Evolutionary conservation across 2,797 vertebrate species (phyloP).

Genomic region (Anguilla megastoma): DNA sequence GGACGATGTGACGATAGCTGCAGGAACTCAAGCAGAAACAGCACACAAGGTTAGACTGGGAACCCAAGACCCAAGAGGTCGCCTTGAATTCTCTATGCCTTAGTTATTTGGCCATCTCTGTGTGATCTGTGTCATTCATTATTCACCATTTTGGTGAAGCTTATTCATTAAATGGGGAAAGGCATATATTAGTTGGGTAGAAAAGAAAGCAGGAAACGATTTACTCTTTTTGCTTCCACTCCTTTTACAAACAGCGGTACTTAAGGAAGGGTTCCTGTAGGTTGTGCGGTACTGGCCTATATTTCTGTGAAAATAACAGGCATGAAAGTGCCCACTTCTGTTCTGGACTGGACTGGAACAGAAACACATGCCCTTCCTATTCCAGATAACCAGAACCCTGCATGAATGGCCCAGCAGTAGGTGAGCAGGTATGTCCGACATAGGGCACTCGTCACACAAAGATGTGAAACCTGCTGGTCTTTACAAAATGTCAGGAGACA

Average conservation of each 20-base stretch:
- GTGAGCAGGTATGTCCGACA: background rate
- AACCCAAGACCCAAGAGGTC: background rate
- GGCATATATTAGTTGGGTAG: background rate
- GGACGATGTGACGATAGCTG: background rate
- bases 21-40: background rate
- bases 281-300: background rate
- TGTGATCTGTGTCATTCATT: background rate
- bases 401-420: slow-evolving; percentile 24
- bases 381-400: slow-evolving; percentile 4
- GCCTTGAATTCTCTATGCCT: background rate
- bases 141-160: background rate
- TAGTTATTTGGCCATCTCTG: background rate
- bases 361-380: background rate
- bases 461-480: slow-evolving; percentile 23
- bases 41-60: background rate
- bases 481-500: slow-evolving; percentile 30
- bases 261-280: background rate
- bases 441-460: background rate
- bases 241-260: background rate
- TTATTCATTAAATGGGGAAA: background rate
- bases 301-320: background rate
- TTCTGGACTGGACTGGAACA: background rate
- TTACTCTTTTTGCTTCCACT: background rate
- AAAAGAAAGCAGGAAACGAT: background rate
- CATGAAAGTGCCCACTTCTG: slow-evolving; percentile 10